Percentiles rank a stretch among this genome's conserved stretches.
phyloP scores from a whole-genome alignment of 2,113 vertebrate genomes.

The Microcebus lehilahytsara region DNA sequence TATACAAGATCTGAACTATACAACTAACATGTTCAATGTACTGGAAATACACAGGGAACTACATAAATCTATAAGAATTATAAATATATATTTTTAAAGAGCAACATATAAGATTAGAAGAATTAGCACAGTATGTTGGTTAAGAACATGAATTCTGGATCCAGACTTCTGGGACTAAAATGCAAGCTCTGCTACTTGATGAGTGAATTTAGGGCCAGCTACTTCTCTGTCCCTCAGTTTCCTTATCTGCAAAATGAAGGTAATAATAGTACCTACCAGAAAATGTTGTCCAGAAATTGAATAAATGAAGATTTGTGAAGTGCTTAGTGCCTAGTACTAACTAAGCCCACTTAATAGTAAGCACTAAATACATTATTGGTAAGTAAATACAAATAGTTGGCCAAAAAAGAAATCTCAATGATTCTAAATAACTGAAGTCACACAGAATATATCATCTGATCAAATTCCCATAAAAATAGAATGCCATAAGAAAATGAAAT shows the following conservation, averaged over 20 bases:
- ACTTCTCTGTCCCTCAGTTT: not conserved
- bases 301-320: not conserved
- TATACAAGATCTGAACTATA: not conserved
- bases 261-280: not conserved
- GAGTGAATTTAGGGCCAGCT: not conserved
- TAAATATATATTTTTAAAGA: not conserved
- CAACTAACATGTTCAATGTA: not conserved
- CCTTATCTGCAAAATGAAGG: not conserved
- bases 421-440: slow-evolving; percentile 19
- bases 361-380: not conserved
- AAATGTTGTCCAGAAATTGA: not conserved
- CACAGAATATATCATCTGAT: not conserved
- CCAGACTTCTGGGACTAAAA: not conserved
- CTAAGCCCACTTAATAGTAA: not conserved
- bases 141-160: not conserved
- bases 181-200: not conserved
- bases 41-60: not conserved
- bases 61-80: not conserved
- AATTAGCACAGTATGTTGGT: not conserved
- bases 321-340: not conserved
- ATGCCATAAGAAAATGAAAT: not conserved
- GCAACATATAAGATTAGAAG: not conserved
- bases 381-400: not conserved
- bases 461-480: not conserved
- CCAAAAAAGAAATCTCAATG: not conserved